These are phyloP conservation scores for Dicerorhinus sumatrensis DNA, from an alignment of 2,113 vertebrate species.

Conservation along the genomic window DNA sequence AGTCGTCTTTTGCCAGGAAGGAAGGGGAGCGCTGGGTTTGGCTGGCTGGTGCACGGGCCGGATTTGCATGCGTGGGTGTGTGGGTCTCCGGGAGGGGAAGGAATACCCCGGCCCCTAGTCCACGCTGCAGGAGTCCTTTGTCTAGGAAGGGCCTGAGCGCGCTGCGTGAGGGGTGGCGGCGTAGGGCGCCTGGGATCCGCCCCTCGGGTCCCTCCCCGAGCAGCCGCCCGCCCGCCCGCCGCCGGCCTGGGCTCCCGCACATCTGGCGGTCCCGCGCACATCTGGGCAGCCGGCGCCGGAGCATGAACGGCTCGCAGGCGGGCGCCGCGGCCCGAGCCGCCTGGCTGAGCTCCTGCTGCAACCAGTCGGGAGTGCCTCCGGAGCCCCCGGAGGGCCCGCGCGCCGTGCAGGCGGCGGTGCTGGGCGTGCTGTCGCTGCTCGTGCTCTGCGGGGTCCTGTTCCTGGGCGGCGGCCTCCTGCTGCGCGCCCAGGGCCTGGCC, in stretches of 20 bases:
- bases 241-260: accelerated
- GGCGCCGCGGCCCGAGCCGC: neutral
- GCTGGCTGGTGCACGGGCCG: neutral
- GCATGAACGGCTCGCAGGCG: conserved; percentile 51
- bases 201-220: neutral
- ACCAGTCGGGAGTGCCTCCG: conserved; percentile 36
- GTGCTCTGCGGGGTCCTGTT: conserved; percentile 95
- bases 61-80: neutral
- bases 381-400: conserved; percentile 84
- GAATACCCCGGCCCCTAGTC: neutral
- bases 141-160: neutral
- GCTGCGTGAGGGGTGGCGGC: neutral
- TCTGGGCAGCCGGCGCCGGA: neutral
- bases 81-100: neutral
- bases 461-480: conserved; percentile 94
- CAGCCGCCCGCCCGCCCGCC: neutral
- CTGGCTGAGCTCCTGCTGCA: conserved; percentile 75
- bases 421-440: conserved; percentile 94
- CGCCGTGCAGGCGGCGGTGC: conserved; percentile 92
- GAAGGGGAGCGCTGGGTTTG: neutral
- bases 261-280: neutral
- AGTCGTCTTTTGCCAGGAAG: neutral
- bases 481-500: conserved; percentile 94
- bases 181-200: neutral
- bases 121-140: neutral